phyloP scores from a whole-genome alignment of 2,113 vertebrate genomes.

The Cynocephalus volans region DNA sequence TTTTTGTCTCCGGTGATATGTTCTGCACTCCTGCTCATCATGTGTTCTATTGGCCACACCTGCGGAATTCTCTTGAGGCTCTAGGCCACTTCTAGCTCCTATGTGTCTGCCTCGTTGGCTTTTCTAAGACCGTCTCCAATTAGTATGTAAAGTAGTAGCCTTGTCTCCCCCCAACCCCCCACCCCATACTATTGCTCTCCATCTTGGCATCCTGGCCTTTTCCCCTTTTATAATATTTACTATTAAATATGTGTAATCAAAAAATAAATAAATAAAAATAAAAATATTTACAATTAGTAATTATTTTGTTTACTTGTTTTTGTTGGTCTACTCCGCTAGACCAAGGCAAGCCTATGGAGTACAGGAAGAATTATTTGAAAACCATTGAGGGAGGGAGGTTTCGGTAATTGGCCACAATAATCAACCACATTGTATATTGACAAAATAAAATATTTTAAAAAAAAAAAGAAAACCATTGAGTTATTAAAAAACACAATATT shows the following conservation, averaged over 20 bases:
- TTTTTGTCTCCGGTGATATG: background rate
- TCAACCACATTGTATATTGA: too few species aligned
- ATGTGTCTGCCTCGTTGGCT: background rate
- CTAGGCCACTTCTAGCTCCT: background rate
- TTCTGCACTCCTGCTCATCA: background rate
- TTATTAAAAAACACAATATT: constrained; percentile 25
- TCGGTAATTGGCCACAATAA: too few species aligned
- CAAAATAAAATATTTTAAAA: too few species aligned
- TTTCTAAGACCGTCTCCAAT: background rate
- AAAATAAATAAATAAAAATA: background rate
- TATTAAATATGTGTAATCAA: too few species aligned
- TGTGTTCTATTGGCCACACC: background rate
- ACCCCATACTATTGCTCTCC: background rate
- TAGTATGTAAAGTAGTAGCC: background rate
- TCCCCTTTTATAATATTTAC: background rate
- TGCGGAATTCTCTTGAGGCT: background rate
- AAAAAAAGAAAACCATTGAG: constrained; percentile 41
- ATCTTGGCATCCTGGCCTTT: background rate
- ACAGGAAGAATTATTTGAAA: constrained; percentile 53
- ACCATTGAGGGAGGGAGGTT: too few species aligned
- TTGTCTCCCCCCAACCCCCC: background rate
- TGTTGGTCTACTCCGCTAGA: background rate
- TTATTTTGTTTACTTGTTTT: constrained; percentile 30
- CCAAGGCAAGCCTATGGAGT: background rate
- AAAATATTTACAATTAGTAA: background rate